Evolutionary conservation across 2,113 vertebrate genomes (phyloP).

Genomic region (Xyrauchen texanus): DNA sequence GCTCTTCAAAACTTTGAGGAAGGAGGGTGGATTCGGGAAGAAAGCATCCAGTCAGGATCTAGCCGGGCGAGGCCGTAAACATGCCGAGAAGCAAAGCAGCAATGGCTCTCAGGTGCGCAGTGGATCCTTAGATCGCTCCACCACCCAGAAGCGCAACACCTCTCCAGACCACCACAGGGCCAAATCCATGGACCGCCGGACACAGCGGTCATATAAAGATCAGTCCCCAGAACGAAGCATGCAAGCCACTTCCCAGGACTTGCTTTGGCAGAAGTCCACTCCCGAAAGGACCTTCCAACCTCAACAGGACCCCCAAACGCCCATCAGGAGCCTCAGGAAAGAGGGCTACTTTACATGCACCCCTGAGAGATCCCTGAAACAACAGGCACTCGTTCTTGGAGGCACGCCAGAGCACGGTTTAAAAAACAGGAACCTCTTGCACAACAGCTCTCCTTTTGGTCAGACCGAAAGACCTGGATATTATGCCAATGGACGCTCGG

Average conservation of each 20-base stretch:
- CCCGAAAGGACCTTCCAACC: slow-evolving; percentile 66
- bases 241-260: background rate
- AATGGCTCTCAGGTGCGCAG: slow-evolving; percentile 66
- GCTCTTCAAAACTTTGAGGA: slow-evolving; percentile 77
- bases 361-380: slow-evolving; percentile 66
- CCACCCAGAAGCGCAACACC: slow-evolving; percentile 75
- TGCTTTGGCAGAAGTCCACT: slow-evolving; percentile 43
- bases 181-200: slow-evolving; percentile 77
- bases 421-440: slow-evolving; percentile 71
- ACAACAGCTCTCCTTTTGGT: slow-evolving; percentile 67
- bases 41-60: slow-evolving; percentile 72
- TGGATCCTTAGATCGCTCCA: slow-evolving; percentile 86
- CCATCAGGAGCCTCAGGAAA: slow-evolving; percentile 58
- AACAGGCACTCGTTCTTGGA: slow-evolving; percentile 58
- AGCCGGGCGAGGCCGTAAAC: slow-evolving; percentile 78
- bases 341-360: slow-evolving; percentile 52
- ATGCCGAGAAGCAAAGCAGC: slow-evolving; percentile 78
- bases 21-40: slow-evolving; percentile 75
- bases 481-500: slow-evolving; percentile 59
- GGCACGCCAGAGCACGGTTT: slow-evolving; percentile 60
- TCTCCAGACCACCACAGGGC: slow-evolving; percentile 83
- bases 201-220: slow-evolving; percentile 68
- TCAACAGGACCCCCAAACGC: slow-evolving; percentile 63
- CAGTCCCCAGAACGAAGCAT: slow-evolving; percentile 72
- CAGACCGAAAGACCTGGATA: slow-evolving; percentile 50